Evolutionary conservation across 2,113 vertebrate species (phyloP), one percentile per base, ranked within the genome.

Genomic region (Entosphenus tridentatus): DNA sequence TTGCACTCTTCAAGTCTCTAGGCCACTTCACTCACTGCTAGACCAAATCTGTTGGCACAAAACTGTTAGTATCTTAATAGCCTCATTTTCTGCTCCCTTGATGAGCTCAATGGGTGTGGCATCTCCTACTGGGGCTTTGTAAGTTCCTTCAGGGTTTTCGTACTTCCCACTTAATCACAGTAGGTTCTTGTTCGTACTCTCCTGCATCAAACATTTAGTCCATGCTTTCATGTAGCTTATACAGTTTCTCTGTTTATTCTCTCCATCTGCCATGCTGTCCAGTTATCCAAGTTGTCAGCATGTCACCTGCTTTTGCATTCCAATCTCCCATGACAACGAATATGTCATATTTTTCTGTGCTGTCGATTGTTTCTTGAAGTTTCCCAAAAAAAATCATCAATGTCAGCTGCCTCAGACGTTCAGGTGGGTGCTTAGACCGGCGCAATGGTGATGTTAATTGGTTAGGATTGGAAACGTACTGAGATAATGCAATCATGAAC

Each of bases 191-290:
- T 11, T 69, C 8, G 57, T 13, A 10, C 55, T 12, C 10, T 56
- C 16, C 54, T 56, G 55, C 68, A 21, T 68, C 67, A 69, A 69
- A 69, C 17, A 12, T 69, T 10, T 69, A 11, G 14, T 55, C 56
- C 8, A 55, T 69, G 54, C 57, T 55, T 69, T 55, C 18, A 13
- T 54, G 13, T 69, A 10, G 11, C 68, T 69, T 69, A 39, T 55
- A 69, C 54, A 69, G 57, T n/a, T 69, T 14, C 57, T 69, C 67
- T 68, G 67, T 69, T 13, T 69, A 55, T 69, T 69, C 8, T 69
- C 9, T 55, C 68, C 68, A 21, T 56, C 68, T 69, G 55, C 54
- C 39, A 39, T 39, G 39, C 39, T 39, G 39, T 39, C 39, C 39
- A 39, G 39, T 39, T 39, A 39, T 39, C 39, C 39, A 39, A 39